phyloP scores from a whole-genome alignment of 1,140 invertebrate genomes.

The Brevipalpus yothersi region DNA sequence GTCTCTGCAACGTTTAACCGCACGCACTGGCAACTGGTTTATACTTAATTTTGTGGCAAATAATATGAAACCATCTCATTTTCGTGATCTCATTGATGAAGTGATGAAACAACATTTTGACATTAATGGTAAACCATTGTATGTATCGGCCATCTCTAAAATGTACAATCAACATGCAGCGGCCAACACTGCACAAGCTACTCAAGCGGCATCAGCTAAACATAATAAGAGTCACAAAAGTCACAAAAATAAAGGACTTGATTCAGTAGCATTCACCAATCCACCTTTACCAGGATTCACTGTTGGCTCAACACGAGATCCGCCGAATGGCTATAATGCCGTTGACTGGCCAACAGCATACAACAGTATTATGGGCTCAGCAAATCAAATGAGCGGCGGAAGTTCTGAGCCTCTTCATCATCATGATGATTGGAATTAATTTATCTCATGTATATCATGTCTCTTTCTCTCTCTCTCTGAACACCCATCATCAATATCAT shows the following conservation, averaged over 20 bases:
- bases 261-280: background rate
- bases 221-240: background rate
- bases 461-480: background rate
- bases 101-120: slow-evolving; percentile 1
- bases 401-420: background rate
- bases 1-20: slow-evolving; percentile 16
- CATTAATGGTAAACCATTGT: background rate
- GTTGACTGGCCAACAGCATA: background rate
- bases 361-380: background rate
- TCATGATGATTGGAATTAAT: background rate
- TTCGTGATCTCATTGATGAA: slow-evolving; percentile 1
- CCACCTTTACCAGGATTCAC: background rate
- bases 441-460: background rate
- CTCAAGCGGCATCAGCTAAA: background rate
- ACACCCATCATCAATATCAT: background rate
- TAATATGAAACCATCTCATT: slow-evolving; percentile 1
- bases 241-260: background rate
- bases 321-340: background rate
- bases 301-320: background rate
- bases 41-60: background rate
- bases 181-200: background rate
- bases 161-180: background rate
- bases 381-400: background rate
- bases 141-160: background rate
- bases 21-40: background rate